phyloP scores from a whole-genome alignment of 2,888 invertebrate species.

The Cantharis lateralis region DNA sequence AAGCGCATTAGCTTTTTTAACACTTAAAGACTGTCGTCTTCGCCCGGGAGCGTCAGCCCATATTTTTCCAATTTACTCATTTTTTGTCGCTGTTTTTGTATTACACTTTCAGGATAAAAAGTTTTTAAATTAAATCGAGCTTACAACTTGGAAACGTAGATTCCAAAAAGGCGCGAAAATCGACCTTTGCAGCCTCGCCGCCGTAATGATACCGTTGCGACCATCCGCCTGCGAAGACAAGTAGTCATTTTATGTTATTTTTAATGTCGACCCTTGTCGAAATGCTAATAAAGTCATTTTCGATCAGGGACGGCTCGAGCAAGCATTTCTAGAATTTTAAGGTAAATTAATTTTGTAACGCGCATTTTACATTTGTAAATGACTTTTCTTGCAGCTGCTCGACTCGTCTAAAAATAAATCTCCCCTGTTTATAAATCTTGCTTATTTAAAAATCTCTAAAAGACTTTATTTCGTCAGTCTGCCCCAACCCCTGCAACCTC shows the following conservation, averaged over 20 bases:
- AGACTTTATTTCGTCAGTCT: not conserved
- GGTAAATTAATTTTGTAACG: not conserved
- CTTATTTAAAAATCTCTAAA: not conserved
- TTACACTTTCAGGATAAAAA: not conserved
- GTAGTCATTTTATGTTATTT: not conserved
- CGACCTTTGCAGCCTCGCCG: not conserved
- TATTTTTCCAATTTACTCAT: not conserved
- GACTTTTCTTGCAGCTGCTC: not conserved
- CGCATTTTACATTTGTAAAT: not conserved
- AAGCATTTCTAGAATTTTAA: not conserved
- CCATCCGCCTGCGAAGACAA: not conserved
- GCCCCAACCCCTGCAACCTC: not conserved
- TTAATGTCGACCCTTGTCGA: not conserved
- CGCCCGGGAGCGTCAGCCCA: not conserved
- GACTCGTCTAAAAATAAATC: not conserved
- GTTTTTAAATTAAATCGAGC: not conserved
- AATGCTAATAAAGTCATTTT: not conserved
- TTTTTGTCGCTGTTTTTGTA: not conserved
- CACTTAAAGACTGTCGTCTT: not conserved
- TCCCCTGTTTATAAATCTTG: not conserved
- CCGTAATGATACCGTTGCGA: not conserved
- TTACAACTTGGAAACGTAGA: not conserved
- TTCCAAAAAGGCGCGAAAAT: not conserved
- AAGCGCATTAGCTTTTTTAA: not conserved
- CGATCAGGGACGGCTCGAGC: not conserved